A percentile compares a stretch with the other conserved stretches of the same genome.
Conservation (phyloP, 2,113 vertebrate species). For the Holacanthus passer region DNA sequence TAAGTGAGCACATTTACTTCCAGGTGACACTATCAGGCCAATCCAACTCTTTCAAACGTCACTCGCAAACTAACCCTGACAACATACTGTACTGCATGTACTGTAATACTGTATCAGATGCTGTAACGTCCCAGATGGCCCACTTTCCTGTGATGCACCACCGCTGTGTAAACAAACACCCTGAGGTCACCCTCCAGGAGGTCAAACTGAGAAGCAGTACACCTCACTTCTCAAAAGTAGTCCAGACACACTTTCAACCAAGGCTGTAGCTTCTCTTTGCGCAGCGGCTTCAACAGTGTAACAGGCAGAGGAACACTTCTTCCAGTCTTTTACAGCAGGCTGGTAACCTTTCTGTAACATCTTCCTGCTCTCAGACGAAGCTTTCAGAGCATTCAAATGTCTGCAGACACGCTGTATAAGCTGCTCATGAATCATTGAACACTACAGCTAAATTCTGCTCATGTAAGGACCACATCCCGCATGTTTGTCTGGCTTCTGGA, state of each 20-base stretch:
- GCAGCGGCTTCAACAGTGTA: conserved; percentile 11
- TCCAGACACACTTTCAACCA: conserved; percentile 43
- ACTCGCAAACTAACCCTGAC: conserved; percentile 35
- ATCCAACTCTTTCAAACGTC: conserved; percentile 15
- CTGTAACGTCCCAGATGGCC: conserved; percentile 66
- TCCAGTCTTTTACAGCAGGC: conserved; percentile 9
- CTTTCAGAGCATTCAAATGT: conserved; percentile 56
- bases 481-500: conserved; percentile 66
- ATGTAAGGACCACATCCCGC: conserved; percentile 54
- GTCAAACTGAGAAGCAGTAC: conserved; percentile 65
- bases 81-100: conserved; percentile 31
- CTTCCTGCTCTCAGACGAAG: conserved; percentile 41
- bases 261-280: conserved; percentile 47
- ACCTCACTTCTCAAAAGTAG: conserved; percentile 56
- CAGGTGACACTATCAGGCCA: background rate
- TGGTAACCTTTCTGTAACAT: conserved; percentile 38
- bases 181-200: conserved; percentile 78
- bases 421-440: conserved; percentile 69
- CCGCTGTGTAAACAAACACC: conserved; percentile 76
- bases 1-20: background rate
- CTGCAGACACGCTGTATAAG: conserved; percentile 56
- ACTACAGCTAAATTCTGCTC: conserved; percentile 58
- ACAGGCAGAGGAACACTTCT: conserved; percentile 18
- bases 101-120: conserved; percentile 48
- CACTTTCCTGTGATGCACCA: conserved; percentile 71